phyloP scores from a whole-genome alignment of 2,113 vertebrate species.

The Cettia cetti region DNA sequence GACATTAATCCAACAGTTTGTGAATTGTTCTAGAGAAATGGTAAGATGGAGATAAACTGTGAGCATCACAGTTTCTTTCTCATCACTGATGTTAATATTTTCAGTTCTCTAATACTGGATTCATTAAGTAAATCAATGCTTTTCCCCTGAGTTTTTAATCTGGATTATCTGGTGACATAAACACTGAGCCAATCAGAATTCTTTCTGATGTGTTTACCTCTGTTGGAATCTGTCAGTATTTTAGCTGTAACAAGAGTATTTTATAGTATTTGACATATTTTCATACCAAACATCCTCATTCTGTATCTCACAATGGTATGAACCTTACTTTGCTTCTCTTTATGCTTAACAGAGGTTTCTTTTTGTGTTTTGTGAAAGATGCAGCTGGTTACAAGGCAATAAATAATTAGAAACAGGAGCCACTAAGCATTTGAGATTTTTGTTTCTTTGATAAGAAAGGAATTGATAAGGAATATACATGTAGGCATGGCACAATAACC shows the following conservation, averaged over 20 bases:
- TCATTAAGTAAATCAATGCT: neutral
- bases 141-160: neutral
- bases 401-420: neutral
- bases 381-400: neutral
- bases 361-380: neutral
- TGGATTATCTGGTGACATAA: neutral
- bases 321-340: neutral
- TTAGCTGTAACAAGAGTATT: neutral
- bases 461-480: neutral
- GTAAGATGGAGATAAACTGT: rapidly evolving
- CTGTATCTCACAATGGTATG: neutral
- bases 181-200: neutral
- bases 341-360: neutral
- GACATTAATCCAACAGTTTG: neutral
- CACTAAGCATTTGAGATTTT: neutral
- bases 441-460: neutral
- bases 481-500: neutral
- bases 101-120: neutral
- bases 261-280: neutral
- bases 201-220: neutral
- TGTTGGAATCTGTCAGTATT: neutral
- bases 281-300: neutral
- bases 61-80: neutral
- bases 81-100: neutral
- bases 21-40: neutral